These are phyloP conservation scores for Luperina testacea DNA, from an alignment of 2,888 invertebrate genomes.

Conservation along the genomic window DNA sequence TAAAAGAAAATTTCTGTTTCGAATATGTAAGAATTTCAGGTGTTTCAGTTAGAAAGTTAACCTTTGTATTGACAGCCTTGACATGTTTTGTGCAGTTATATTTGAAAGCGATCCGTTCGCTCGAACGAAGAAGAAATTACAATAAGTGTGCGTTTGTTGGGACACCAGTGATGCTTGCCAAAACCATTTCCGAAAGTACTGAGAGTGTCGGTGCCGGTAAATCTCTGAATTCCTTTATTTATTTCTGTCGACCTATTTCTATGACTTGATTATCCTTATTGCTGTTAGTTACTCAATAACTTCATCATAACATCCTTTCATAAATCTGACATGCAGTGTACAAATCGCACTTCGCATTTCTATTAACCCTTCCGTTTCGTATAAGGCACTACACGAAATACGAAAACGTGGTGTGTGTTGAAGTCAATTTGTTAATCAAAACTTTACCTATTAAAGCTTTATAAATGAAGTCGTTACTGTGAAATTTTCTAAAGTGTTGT, in stretches of 20 bases:
- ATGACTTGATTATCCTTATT: constrained; percentile 37
- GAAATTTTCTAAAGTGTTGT: constrained; percentile 30
- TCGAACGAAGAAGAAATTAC: constrained; percentile 72
- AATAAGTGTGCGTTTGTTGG: constrained; percentile 69
- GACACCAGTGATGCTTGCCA: constrained; percentile 77
- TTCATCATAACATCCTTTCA: neutral
- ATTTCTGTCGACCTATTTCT: constrained; percentile 68
- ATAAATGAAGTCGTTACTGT: neutral
- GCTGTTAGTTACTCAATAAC: constrained; percentile 28
- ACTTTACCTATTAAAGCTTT: constrained; percentile 19
- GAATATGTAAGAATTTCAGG: constrained; percentile 11
- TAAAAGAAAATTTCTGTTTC: constrained; percentile 2
- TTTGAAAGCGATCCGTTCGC: constrained; percentile 69
- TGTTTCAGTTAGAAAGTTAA: constrained; percentile 65
- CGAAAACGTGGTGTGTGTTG: neutral
- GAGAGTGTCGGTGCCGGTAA: constrained; percentile 70
- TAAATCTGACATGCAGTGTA: constrained; percentile 14
- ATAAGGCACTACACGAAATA: constrained; percentile 10
- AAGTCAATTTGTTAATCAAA: constrained; percentile 17
- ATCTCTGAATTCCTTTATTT: constrained; percentile 70
- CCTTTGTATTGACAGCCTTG: constrained; percentile 73
- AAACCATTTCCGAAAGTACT: constrained; percentile 74
- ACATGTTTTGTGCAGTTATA: constrained; percentile 80
- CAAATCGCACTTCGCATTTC: constrained; percentile 2
- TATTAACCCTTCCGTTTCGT: constrained; percentile 23